Percentiles rank a stretch among this genome's conserved stretches.
Conservation (phyloP, 2,113 vertebrate species). For the Sardina pilchardus region DNA sequence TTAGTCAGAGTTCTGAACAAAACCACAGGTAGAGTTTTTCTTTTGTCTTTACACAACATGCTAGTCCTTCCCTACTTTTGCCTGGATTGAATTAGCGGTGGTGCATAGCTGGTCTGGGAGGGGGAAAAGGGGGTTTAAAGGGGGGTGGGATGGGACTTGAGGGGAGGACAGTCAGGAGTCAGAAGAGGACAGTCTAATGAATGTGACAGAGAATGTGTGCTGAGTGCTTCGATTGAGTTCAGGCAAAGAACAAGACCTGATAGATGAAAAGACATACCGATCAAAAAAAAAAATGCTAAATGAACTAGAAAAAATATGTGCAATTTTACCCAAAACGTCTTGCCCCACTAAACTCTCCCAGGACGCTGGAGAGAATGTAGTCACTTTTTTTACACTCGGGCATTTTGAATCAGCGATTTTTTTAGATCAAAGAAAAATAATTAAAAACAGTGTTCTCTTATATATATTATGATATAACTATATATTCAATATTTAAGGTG, state of each 20-base stretch:
- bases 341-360: conserved; percentile 69
- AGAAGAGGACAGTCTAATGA: conserved; percentile 73
- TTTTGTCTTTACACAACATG: conserved; percentile 77
- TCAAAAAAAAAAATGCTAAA: conserved; percentile 64
- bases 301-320: conserved; percentile 65
- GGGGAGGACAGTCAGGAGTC: conserved; percentile 41
- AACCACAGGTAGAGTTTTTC: conserved; percentile 72
- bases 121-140: conserved; percentile 51
- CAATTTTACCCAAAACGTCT: conserved; percentile 73
- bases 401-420: conserved; percentile 82
- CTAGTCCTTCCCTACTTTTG: conserved; percentile 76
- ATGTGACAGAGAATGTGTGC: conserved; percentile 79
- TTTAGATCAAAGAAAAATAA: conserved; percentile 77
- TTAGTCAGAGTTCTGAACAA: conserved; percentile 70
- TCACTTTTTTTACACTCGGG: conserved; percentile 81
- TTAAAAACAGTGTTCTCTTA: conserved; percentile 80
- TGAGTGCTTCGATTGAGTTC: conserved; percentile 79
- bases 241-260: conserved; percentile 74
- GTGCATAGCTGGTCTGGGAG: conserved; percentile 64
- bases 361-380: conserved; percentile 71
- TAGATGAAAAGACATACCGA: conserved; percentile 46
- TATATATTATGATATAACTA: conserved; percentile 83
- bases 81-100: conserved; percentile 80
- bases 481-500: conserved; percentile 84
- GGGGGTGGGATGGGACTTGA: conserved; percentile 64